Evolutionary conservation across 2,113 vertebrate genomes (phyloP), one percentile per base, ranked within the genome.

Genomic region (Cyrtonyx montezumae): DNA sequence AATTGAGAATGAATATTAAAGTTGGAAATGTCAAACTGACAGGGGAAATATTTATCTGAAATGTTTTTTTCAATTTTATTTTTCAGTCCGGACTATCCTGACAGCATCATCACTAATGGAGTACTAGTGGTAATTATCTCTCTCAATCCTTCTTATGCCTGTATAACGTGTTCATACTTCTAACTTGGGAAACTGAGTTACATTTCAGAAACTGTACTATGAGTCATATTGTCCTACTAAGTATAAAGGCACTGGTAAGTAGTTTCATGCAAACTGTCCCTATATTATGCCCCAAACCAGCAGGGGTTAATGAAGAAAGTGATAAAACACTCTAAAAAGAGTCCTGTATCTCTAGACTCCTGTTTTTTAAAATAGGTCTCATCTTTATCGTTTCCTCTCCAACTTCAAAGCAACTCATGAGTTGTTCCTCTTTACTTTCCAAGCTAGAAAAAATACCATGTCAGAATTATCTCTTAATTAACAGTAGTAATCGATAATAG

Each of bases 41-140:
- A 9, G 13, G 30, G 40, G 8, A 77, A 58, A 20, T 55, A 36
- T 34, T 77, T 74, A 13, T 56, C 23, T 32, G 43, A 67, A 4
- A 83, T 78, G 48, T 83, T 18, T 22, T 22, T 22, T 56, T 32
- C 0, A 2, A 6, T 90, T 95, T 95, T 97, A 17, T 96, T 91
- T 97, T 97, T 32, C 94, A 99, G 98, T 25, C 28, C 91, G 65
- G 96, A 79, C 22, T 89, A 84, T 22, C 96, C 97, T 12, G 97
- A 97, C 84, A 73, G 83, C 42, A 97, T 98, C 79, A 26, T 97
- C 87, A 98, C 98, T 34, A 98, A 98, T 16, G 98, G 98, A 86
- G 97, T 98, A 20, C 91, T 98, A 37, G 97, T 98, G 98, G 98
- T 98, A 98, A 97, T 82, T 73, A 67, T 79, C 92, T 96, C 15